Percentiles rank a stretch among this genome's conserved stretches.
Conservation (phyloP, 2,797 vertebrate species). For the Chrysocyon brachyurus region DNA sequence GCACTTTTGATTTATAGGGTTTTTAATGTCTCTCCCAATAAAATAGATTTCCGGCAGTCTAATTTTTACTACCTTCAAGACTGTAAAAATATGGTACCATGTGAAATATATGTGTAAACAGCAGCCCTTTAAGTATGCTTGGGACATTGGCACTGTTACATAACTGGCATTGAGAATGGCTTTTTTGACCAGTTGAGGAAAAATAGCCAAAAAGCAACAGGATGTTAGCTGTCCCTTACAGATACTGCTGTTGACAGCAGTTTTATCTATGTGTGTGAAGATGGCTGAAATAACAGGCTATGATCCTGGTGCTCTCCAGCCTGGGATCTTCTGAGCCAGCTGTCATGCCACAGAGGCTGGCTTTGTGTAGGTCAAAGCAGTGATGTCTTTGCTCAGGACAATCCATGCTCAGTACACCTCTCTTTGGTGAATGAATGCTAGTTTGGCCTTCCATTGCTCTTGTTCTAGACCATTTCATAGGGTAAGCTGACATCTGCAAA, state of each 20-base stretch:
- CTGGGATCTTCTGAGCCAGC: neutral
- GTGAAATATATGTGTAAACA: constrained; percentile 63
- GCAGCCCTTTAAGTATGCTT: constrained; percentile 66
- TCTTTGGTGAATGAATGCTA: neutral
- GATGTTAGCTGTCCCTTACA: constrained; percentile 65
- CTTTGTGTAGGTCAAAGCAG: neutral
- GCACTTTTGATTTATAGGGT: neutral
- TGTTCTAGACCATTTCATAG: neutral
- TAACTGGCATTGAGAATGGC: constrained; percentile 60
- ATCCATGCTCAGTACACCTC: neutral
- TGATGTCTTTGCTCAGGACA: neutral
- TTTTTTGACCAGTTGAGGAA: constrained; percentile 67
- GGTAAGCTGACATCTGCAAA: neutral
- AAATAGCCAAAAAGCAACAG: constrained; percentile 73
- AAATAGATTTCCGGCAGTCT: constrained; percentile 47
- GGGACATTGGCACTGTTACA: constrained; percentile 60
- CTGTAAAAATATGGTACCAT: constrained; percentile 50
- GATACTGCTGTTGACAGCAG: constrained; percentile 21
- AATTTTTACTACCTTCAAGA: constrained; percentile 56
- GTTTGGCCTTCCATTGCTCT: neutral
- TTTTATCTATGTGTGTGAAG: constrained; percentile 52
- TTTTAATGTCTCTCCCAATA: constrained; percentile 27
- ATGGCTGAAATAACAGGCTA: neutral
- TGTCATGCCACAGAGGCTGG: neutral
- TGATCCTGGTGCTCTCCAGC: neutral